phyloP scores from a whole-genome alignment of 2,113 vertebrate genomes.

The Sclerurus mexicanus region DNA sequence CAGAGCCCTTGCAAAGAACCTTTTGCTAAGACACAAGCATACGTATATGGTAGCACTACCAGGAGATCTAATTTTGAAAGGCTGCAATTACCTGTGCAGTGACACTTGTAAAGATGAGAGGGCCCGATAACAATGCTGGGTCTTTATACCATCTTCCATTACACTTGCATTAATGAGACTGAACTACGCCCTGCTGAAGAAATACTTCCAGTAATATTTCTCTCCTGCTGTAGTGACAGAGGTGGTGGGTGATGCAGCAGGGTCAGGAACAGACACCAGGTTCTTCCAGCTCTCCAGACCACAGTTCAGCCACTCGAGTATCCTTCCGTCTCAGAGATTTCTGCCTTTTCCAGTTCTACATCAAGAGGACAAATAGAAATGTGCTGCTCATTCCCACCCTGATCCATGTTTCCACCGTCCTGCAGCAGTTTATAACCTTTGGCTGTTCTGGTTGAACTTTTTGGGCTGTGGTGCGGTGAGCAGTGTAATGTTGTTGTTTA shows the following conservation, averaged over 20 bases:
- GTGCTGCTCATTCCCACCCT: neutral
- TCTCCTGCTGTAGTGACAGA: neutral
- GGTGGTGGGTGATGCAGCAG: neutral
- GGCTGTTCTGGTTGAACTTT: neutral
- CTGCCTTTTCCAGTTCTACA: neutral
- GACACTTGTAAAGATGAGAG: neutral
- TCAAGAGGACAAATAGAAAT: neutral
- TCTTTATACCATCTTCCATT: neutral
- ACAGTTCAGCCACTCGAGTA: fast-evolving
- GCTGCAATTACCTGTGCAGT: conserved; percentile 4
- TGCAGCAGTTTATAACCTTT: neutral
- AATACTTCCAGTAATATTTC: neutral
- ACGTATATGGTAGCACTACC: neutral
- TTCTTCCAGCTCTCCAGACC: neutral
- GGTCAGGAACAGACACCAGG: neutral
- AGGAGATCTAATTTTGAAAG: neutral
- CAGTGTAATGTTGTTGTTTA: neutral
- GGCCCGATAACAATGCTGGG: neutral
- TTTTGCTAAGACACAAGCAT: neutral
- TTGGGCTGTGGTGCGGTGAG: neutral
- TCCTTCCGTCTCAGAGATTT: neutral
- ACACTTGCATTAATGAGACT: neutral
- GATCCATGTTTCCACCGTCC: neutral
- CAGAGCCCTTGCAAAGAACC: neutral
- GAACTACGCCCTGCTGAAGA: neutral